Base-by-base conservation (phyloP, 2,888 invertebrate species). In the Leuctra nigra region DNA sequence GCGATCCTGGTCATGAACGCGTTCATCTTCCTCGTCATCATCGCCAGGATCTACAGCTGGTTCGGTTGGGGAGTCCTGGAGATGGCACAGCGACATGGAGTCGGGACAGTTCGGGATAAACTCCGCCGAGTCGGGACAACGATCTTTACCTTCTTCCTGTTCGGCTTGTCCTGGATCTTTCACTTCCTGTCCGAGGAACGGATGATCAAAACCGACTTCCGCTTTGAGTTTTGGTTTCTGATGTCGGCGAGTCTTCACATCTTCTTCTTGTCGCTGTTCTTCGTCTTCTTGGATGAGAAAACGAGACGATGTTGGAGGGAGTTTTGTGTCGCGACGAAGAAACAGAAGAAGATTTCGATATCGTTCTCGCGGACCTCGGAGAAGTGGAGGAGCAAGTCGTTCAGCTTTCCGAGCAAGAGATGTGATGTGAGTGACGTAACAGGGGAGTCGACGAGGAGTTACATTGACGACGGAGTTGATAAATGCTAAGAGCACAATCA, bases 1-100 rank as follows among this genome's bases (percentile, higher is more conserved):
- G 14, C 33, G 18, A 29, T 44, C 4, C 36, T 55, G n/a, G 33
- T 22, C 33, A n/a, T 55, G 23, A 55, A 55, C 33, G n/a, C 46
- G 1, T 9, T 33, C 55, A 41, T 55, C 20, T 55, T 55, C 22
- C 13, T 38, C 9, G 29, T 18, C 16, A 55, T 55, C 22, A 24
- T 46, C 14, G 23, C 23, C 1, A 23, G 24, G n/a, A 18, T 55
- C 22, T 46, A 44, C 33, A 18, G n/a, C 44, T 22, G 18, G 20
- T 18, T 4, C 13, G 44, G 44, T 3, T 44, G 44, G 44, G 44
- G 44, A n/a, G 44, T 13, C 6, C 7, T 23, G n/a, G 23, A 20
- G 22, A 20, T 11, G 11, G 22, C 23, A 20, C 22, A 20, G 4
- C 20, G 44, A 4, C 44, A 44, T 23, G 29, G 29, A 7, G 3